These are phyloP conservation scores for Rousettus leschenaultii DNA, from an alignment of 2,113 vertebrate genomes.

Conservation along the genomic window DNA sequence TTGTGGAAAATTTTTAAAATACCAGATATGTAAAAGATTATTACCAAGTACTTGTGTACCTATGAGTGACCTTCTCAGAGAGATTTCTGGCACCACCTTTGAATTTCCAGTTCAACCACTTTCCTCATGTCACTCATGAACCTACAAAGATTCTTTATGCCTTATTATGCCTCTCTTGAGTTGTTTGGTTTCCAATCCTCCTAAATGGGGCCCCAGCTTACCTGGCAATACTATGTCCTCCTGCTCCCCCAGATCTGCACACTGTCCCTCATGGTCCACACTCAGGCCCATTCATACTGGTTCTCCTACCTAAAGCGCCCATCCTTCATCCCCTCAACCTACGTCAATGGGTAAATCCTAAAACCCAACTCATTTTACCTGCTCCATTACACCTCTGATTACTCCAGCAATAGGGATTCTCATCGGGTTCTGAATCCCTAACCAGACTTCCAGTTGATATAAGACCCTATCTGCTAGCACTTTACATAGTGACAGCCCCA, in stretches of 20 bases:
- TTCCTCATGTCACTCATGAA: slow-evolving; percentile 45
- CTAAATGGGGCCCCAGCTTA: background rate
- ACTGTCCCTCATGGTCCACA: background rate
- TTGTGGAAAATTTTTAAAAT: background rate
- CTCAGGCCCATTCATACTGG: background rate
- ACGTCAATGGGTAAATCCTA: background rate
- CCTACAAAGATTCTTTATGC: slow-evolving; percentile 64
- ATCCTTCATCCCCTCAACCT: background rate
- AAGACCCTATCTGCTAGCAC: background rate
- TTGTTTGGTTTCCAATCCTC: slow-evolving; percentile 8
- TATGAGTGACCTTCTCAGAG: slow-evolving; percentile 51
- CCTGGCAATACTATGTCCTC: background rate
- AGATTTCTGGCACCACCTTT: slow-evolving; percentile 56
- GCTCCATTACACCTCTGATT: background rate
- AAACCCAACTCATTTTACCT: background rate
- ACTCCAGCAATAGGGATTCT: background rate
- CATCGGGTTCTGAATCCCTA: background rate
- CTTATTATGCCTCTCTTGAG: slow-evolving; percentile 7
- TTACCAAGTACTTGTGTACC: background rate
- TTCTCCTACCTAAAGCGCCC: background rate
- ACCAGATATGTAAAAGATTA: background rate
- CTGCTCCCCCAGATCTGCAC: background rate
- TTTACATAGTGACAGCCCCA: background rate
- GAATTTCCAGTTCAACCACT: slow-evolving; percentile 75
- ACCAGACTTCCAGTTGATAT: background rate